These are phyloP conservation scores for Brenthis ino DNA, from an alignment of 2,888 invertebrate genomes.

Conservation along the genomic window DNA sequence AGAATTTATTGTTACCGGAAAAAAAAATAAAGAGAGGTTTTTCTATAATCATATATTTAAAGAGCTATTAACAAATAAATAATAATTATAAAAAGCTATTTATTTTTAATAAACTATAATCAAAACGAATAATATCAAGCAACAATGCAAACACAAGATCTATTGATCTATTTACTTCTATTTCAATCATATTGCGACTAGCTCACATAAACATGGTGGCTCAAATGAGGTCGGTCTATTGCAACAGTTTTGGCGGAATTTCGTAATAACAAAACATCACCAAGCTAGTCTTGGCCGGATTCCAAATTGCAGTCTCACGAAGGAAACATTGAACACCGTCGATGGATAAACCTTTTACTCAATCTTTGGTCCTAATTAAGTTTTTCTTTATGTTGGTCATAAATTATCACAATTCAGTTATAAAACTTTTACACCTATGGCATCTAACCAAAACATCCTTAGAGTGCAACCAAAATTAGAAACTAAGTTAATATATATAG, in stretches of 20 bases:
- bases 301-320: constrained; percentile 64
- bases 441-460: constrained; percentile 26
- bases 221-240: constrained; percentile 68
- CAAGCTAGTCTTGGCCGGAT: constrained; percentile 56
- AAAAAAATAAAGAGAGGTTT: no score
- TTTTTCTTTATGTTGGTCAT: constrained; percentile 22
- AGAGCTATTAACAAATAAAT: no score
- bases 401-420: constrained; percentile 30
- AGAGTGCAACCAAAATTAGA: constrained; percentile 28
- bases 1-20: no score
- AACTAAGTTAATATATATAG: constrained; percentile 28
- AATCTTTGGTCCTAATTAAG: constrained; percentile 24
- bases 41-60: no score
- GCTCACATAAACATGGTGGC: constrained; percentile 45
- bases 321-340: constrained; percentile 43
- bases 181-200: constrained; percentile 42
- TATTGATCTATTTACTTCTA: constrained; percentile 29
- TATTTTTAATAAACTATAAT: background rate
- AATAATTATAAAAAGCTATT: no score
- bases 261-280: constrained; percentile 75
- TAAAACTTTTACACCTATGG: constrained; percentile 22
- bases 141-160: constrained; percentile 15
- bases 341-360: constrained; percentile 49
- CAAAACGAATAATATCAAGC: background rate
- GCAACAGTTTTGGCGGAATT: constrained; percentile 78